Evolutionary conservation across 2,888 invertebrate genomes (phyloP).

Genomic region (Taphrorychus bicolor): DNA sequence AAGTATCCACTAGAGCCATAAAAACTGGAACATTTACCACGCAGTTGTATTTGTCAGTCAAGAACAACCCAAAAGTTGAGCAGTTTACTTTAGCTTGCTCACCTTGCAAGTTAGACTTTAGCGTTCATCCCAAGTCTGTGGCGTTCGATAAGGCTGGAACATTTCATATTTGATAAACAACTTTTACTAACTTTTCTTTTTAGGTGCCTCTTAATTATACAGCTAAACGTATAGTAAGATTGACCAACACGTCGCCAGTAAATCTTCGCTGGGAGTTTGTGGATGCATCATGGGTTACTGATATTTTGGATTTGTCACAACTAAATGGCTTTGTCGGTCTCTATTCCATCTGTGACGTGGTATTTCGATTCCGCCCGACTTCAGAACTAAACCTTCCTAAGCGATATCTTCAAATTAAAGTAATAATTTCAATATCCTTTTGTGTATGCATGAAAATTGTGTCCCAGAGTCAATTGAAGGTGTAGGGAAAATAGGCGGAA

Average conservation of each 20-base stretch:
- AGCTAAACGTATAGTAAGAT: conserved; percentile 55
- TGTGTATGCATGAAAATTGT: too few relatives aligned
- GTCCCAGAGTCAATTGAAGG: too few relatives aligned
- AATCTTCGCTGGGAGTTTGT: conserved; percentile 66
- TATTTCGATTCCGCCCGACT: conserved; percentile 63
- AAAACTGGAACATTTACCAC: conserved; percentile 52
- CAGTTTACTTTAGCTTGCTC: conserved; percentile 62
- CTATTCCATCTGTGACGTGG: conserved; percentile 61
- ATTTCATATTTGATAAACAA: too few relatives aligned
- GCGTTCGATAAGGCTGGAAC: conserved; percentile 63
- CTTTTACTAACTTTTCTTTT: background rate
- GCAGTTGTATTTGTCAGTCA: conserved; percentile 57
- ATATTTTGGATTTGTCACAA: conserved; percentile 60
- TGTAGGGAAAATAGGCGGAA: too few relatives aligned
- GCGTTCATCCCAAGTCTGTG: conserved; percentile 55
- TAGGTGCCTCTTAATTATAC: conserved; percentile 39
- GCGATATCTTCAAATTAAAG: conserved; percentile 60
- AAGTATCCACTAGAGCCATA: conserved; percentile 53
- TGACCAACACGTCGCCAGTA: conserved; percentile 66
- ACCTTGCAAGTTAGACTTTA: conserved; percentile 64
- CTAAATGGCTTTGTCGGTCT: conserved; percentile 60
- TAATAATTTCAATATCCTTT: too few relatives aligned
- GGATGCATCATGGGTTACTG: conserved; percentile 57
- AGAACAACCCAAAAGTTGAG: conserved; percentile 67
- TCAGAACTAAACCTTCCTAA: conserved; percentile 55